Conservation (phyloP, 2,888 invertebrate species). For the Chalcosyrphus nemorum region DNA sequence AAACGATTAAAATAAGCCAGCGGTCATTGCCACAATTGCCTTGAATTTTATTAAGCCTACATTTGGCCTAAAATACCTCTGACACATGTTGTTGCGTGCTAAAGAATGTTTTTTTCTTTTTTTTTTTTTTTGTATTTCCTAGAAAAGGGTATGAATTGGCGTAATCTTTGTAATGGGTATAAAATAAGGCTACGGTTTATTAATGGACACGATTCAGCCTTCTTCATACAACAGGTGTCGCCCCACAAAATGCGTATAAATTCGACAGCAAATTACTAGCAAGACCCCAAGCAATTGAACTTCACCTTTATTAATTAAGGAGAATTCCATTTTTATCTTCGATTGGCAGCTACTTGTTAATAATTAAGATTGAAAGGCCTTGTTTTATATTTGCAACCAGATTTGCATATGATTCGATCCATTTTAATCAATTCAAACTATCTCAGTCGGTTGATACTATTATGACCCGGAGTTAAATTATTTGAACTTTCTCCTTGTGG, state of each 20-base stretch:
- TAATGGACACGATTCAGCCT: background rate
- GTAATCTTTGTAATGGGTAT: background rate
- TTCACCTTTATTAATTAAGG: background rate
- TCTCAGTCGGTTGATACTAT: background rate
- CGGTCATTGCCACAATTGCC: background rate
- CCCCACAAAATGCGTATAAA: background rate
- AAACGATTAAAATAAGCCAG: background rate
- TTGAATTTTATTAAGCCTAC: background rate
- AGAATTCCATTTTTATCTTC: background rate
- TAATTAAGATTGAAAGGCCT: background rate
- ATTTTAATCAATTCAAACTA: slow-evolving; percentile 13
- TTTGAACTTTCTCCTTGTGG: slow-evolving; percentile 2
- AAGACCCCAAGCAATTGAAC: background rate
- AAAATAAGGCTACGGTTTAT: background rate
- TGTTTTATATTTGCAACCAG: slow-evolving; percentile 1
- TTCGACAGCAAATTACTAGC: background rate
- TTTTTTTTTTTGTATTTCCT: background rate
- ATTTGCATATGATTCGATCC: slow-evolving; percentile 28
- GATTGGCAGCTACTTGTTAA: background rate
- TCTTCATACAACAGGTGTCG: background rate
- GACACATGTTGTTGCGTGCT: too few species aligned
- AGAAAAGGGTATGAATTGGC: background rate
- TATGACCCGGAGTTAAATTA: slow-evolving; percentile 6
- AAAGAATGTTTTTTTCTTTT: too few species aligned
- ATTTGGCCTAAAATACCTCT: background rate